A percentile compares a stretch with the other conserved stretches of the same genome.
phyloP scores from a whole-genome alignment of 2,113 vertebrate species.

The Chrysemys picta region DNA sequence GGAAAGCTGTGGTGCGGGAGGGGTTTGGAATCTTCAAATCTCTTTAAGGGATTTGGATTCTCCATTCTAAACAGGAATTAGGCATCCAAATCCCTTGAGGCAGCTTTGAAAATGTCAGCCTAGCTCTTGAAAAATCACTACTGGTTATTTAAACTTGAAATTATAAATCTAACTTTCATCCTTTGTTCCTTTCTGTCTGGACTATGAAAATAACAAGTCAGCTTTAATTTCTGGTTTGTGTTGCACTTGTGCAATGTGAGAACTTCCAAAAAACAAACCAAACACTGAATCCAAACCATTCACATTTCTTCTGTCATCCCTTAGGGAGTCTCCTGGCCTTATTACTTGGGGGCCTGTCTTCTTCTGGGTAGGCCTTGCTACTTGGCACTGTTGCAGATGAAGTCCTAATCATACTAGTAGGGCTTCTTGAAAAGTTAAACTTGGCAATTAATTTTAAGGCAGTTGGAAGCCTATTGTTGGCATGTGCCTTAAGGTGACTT shows the following conservation, averaged over 20 bases:
- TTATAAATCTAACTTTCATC: neutral
- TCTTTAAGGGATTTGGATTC: neutral
- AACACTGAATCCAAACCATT: neutral
- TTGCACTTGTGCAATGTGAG: neutral
- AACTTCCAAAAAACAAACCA: neutral
- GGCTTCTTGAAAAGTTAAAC: neutral
- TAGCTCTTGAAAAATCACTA: neutral
- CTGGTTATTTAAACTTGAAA: rapidly evolving
- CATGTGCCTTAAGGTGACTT: neutral
- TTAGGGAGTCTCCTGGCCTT: neutral
- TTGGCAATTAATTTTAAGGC: no score
- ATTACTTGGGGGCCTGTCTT: neutral
- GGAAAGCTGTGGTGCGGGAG: no score
- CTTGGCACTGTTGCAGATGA: neutral
- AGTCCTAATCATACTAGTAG: neutral
- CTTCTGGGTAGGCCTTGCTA: neutral
- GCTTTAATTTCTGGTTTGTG: neutral
- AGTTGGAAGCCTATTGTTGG: neutral
- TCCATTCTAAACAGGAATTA: neutral
- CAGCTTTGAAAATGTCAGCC: neutral
- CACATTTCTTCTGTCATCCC: neutral
- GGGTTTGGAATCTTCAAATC: neutral
- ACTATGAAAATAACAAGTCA: rapidly evolving
- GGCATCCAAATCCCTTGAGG: neutral
- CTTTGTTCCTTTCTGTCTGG: neutral